phyloP scores from a whole-genome alignment of 2,113 vertebrate genomes.

The Lutjanus erythropterus region DNA sequence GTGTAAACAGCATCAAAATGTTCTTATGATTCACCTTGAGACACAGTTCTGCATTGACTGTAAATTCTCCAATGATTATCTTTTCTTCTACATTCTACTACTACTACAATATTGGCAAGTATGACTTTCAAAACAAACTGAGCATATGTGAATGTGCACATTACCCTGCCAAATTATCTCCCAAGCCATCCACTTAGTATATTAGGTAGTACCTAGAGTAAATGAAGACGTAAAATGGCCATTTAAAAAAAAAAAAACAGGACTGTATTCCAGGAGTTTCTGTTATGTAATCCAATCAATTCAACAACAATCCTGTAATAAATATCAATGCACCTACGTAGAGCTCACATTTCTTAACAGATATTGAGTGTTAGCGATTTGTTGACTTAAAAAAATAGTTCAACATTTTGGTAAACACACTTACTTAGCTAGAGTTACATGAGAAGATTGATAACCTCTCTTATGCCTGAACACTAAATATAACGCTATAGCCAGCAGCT shows the following conservation, averaged over 20 bases:
- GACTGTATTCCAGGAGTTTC: background rate
- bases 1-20: constrained; percentile 58
- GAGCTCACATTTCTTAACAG: background rate
- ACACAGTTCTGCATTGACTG: constrained; percentile 23
- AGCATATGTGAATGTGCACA: background rate
- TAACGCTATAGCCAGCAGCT: background rate
- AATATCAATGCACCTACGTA: background rate
- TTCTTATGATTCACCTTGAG: constrained; percentile 56
- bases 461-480: background rate
- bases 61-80: constrained; percentile 6
- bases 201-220: constrained; percentile 3
- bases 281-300: background rate
- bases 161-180: constrained; percentile 23
- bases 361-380: background rate
- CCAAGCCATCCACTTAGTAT: constrained; percentile 7
- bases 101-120: background rate
- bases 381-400: background rate
- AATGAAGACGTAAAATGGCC: background rate
- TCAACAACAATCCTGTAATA: background rate
- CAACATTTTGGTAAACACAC: background rate
- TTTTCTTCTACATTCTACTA: background rate
- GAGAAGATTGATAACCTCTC: background rate
- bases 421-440: background rate
- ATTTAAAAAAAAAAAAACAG: no score
- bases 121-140: background rate